A percentile compares a stretch with the other conserved stretches of the same genome.
phyloP scores from a whole-genome alignment of 2,113 vertebrate genomes.

The Salminus brasiliensis region DNA sequence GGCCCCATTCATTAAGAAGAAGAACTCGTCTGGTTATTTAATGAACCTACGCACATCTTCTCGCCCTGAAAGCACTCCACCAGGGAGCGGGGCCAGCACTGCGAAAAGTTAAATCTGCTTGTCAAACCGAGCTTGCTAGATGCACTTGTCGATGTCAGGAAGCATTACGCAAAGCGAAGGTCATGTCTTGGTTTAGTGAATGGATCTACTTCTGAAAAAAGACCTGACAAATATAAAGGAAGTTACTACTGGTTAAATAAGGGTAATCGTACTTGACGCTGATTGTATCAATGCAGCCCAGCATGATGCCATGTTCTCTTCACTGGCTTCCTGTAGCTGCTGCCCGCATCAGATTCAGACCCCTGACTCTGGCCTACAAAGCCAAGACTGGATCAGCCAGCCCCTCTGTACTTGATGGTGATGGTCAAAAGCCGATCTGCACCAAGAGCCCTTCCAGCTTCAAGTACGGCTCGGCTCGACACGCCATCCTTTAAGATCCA shows the following conservation, averaged over 20 bases:
- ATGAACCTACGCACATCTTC: conserved; percentile 27
- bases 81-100: conserved; percentile 19
- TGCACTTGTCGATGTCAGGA: conserved; percentile 17
- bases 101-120: not conserved
- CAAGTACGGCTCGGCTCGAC: too few relatives aligned
- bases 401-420: too few relatives aligned
- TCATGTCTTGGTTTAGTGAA: conserved; percentile 22
- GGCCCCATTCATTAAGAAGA: conserved; percentile 38
- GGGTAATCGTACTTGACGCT: not conserved
- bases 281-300: not conserved
- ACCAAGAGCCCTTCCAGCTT: too few relatives aligned
- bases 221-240: not conserved
- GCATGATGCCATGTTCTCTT: not conserved
- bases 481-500: too few relatives aligned
- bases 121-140: not conserved
- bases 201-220: not conserved
- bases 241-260: not conserved
- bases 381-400: too few relatives aligned
- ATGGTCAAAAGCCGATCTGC: too few relatives aligned
- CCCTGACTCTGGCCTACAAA: too few relatives aligned
- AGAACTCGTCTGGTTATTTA: conserved; percentile 26
- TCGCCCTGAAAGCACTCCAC: conserved; percentile 2
- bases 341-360: too few relatives aligned
- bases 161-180: conserved; percentile 23
- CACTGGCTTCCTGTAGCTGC: too few relatives aligned